Percentiles rank a stretch among this genome's conserved stretches.
These are phyloP conservation scores for Agrilus mali DNA, from an alignment of 2,888 invertebrate species.

Conservation along the genomic window DNA sequence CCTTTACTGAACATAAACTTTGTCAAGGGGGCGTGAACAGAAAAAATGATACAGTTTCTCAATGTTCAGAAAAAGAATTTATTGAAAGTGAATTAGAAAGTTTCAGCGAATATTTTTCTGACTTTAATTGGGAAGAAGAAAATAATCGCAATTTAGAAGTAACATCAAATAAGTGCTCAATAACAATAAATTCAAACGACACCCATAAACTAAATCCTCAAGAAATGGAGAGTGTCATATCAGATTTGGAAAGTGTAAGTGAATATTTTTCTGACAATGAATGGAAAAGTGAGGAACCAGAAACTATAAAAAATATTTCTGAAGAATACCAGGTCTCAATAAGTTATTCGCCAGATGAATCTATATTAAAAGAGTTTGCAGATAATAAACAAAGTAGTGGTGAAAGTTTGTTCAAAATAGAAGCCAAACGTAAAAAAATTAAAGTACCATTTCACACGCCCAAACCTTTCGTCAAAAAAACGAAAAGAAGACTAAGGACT, in stretches of 20 bases:
- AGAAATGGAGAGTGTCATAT: background rate
- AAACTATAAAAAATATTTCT: background rate
- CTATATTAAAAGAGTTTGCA: too few species aligned
- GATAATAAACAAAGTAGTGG: background rate
- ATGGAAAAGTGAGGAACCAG: background rate
- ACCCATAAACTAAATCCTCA: background rate
- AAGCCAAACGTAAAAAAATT: too few species aligned
- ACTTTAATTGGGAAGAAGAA: background rate
- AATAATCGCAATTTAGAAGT: background rate
- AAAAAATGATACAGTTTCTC: too few species aligned
- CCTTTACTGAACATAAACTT: too few species aligned
- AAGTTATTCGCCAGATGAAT: too few species aligned
- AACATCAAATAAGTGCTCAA: background rate
- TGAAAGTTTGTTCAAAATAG: background rate
- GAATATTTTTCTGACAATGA: conserved; percentile 4
- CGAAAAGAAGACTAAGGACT: too few species aligned
- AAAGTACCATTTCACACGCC: too few species aligned
- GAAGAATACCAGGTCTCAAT: background rate
- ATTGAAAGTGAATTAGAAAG: too few species aligned
- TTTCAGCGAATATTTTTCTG: too few species aligned
- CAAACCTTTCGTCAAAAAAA: too few species aligned
- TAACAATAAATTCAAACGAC: background rate
- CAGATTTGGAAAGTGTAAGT: conserved; percentile 1
- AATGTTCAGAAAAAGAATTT: too few species aligned
- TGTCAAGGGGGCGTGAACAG: too few species aligned